Evolutionary conservation across 2,797 vertebrate species (phyloP), one percentile per base, ranked within the genome.

Genomic region (Microctenopoma lineatum): DNA sequence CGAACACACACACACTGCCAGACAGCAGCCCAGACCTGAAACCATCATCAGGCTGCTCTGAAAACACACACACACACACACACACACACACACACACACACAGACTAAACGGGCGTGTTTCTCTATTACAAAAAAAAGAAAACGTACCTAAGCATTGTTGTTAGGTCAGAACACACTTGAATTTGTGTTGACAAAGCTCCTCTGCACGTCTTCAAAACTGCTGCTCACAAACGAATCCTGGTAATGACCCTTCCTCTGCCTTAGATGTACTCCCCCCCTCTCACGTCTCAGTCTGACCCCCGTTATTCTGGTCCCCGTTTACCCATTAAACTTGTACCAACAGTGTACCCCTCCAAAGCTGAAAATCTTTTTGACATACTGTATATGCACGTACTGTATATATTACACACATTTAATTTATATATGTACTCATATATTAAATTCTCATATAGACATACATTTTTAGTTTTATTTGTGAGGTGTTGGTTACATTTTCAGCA

Each of bases 351-450:
- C 85, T 77, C 39, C 8, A 29, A 66, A 84, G 80, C 84, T 74
- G 74, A 81, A 74, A 21, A 59, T 84, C 29, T 54, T 75, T 85
- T 88, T 88, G 83, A 89, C 90, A 87, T 82, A 86, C 81, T 77
- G 80, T 85, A 85, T 87, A 88, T 90, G 90, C 85, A 92, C 80
- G 81, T 89, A 90, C 77, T 87, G 82, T 91, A 92, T 93, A 94
- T 93, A 94, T 94, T 92, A 95, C 90, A 94, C 89, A 93, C 87
- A 92, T 91, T 92, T 92, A 90, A 90, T 92, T 92, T 92, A 92
- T 78, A 92, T 78, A 92, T 91, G 92, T 91, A 88, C 81, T 84
- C 75, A 94, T 94, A 95, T 94, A 95, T 95, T 94, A 94, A 93
- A 92, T 91, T 93, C 88, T 90, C 73, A 90, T 92, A 93, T 92